Evolutionary conservation across 2,113 vertebrate genomes (phyloP).

Genomic region (Bubalus kerabau): DNA sequence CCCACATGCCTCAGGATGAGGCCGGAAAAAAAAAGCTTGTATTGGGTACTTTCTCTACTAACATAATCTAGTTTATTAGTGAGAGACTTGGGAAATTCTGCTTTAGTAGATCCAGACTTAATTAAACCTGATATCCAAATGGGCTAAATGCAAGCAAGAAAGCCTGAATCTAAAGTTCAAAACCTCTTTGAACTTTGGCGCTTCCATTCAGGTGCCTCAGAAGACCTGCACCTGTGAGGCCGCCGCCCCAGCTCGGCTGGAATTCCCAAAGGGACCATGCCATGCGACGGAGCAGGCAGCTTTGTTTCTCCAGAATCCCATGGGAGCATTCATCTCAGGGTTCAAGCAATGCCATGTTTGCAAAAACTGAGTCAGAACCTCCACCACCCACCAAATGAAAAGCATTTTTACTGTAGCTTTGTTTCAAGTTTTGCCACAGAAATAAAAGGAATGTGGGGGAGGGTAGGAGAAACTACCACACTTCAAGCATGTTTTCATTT

Average conservation of each 20-base stretch:
- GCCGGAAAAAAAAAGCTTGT: background rate
- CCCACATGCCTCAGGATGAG: background rate
- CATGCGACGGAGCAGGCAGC: background rate
- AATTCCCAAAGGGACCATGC: background rate
- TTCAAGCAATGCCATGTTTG: conserved; percentile 57
- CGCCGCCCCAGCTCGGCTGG: background rate
- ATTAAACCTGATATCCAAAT: background rate
- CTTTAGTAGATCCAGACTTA: background rate
- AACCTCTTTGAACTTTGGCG: conserved; percentile 38
- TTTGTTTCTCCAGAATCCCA: conserved; percentile 21
- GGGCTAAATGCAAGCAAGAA: background rate
- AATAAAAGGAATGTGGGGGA: conserved; percentile 20
- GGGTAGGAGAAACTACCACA: background rate
- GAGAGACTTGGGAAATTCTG: background rate
- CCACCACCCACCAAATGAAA: conserved; percentile 57
- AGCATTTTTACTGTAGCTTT: conserved; percentile 35
- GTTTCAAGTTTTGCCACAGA: conserved; percentile 43
- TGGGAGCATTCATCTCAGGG: background rate
- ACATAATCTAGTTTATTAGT: background rate
- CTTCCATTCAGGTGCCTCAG: background rate
- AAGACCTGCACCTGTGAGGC: conserved; percentile 17
- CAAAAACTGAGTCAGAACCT: conserved; percentile 56
- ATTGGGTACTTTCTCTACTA: background rate
- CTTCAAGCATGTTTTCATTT: conserved; percentile 19
- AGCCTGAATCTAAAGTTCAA: conserved; percentile 16